Base-by-base conservation (phyloP, 1,140 invertebrate species). In the Lordiphosa stackelbergi region DNA sequence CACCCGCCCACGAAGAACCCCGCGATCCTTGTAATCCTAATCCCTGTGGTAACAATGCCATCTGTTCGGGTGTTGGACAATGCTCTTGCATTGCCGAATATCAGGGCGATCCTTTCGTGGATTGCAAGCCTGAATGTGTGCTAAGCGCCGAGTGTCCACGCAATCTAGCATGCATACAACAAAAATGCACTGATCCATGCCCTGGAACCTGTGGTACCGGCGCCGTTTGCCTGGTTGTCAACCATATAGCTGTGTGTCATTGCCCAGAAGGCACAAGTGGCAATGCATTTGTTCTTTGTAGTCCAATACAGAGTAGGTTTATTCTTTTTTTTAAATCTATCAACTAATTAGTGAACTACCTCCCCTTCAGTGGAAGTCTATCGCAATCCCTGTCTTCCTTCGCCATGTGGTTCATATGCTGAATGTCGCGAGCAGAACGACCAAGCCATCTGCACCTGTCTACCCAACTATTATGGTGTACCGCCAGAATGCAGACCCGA, bases 81-180 rank as follows among this genome's bases (percentile, higher is more conserved):
- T 94, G 93, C 69, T 85, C 89, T 11, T 94, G 93, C 69, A 63
- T 92, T 49, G 83, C 89, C 16, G 91, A 92, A 41, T 94, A 93
- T 75, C 88, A 90, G 49, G 92, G 92, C 9, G 90, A 92, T 86
- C 91, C 92, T 3, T 93, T 93, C 56, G 74, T 88, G 58, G 90
- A 90, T 5, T 96, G 95, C 85, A 88, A 93, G 68, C 95, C 95
- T 12, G 94, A 96, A 88, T 96, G 95, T 87, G 91, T 94, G 0
- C 90, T 94, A 68, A 96, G 94, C 86, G 91, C 93, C 1, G 95
- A 96, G 66, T 96, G 95, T 86, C 88, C 93, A 1, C 89, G 91
- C 42, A 89, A 91, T 40, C 93, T 91, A 79, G 91, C 94, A 3
- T 96, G 95, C 78, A 91, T 91, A 46, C 90, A 91, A 43, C 92